Evolutionary conservation across 2,797 vertebrate genomes (phyloP).

Genomic region (Xenopus petersii): DNA sequence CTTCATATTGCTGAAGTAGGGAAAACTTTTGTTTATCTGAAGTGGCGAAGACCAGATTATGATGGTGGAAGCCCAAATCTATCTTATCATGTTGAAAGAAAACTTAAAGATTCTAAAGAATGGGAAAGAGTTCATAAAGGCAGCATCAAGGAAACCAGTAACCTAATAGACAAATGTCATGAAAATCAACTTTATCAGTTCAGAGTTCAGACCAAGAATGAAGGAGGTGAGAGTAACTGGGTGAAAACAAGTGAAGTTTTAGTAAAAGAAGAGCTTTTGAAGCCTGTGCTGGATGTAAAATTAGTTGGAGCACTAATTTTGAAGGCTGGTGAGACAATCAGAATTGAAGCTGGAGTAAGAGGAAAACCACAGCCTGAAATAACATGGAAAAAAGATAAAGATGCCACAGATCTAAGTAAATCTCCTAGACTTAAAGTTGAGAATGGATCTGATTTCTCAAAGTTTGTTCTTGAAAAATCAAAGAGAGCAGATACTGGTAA

Average conservation of each 20-base stretch:
- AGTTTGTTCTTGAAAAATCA: conserved; percentile 79
- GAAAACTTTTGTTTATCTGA: conserved; percentile 94
- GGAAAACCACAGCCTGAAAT: conserved; percentile 94
- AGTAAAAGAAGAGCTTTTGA: conserved; percentile 89
- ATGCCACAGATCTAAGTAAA: conserved; percentile 79
- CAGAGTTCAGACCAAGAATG: conserved; percentile 96
- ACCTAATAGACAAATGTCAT: conserved; percentile 91
- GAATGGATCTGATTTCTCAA: conserved; percentile 79
- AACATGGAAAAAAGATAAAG: conserved; percentile 88
- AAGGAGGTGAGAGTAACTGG: conserved; percentile 96
- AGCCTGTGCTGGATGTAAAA: conserved; percentile 86
- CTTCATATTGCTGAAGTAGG: conserved; percentile 93
- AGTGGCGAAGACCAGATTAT: conserved; percentile 93
- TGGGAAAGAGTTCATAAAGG: conserved; percentile 98
- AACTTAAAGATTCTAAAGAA: conserved; percentile 88
- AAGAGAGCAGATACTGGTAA: conserved; percentile 89
- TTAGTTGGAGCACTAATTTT: conserved; percentile 80
- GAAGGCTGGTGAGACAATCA: conserved; percentile 88
- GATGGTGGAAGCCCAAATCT: conserved; percentile 95
- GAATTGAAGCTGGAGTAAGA: conserved; percentile 86
- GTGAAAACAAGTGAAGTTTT: conserved; percentile 89
- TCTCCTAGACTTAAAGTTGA: conserved; percentile 84
- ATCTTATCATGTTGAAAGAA: conserved; percentile 91
- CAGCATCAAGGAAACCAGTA: conserved; percentile 95
- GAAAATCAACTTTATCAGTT: conserved; percentile 97